Percentiles rank a stretch among this genome's conserved stretches.
These are phyloP conservation scores for Limnephilus auricula DNA, from an alignment of 2,888 invertebrate genomes.

Conservation along the genomic window DNA sequence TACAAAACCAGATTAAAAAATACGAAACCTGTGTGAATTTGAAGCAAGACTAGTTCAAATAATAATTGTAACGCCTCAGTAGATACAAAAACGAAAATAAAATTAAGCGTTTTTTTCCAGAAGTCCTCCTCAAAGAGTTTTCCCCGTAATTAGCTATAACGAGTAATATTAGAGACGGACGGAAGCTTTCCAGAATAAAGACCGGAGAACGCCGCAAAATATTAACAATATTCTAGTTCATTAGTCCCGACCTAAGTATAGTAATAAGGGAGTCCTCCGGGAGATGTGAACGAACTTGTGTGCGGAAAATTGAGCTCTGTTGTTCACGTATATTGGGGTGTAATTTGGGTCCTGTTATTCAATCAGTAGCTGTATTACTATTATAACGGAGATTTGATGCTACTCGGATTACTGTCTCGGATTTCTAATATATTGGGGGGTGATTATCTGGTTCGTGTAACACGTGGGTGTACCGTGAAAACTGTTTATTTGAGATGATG, in stretches of 20 bases:
- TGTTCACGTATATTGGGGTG: neutral
- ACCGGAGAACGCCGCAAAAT: constrained; percentile 22
- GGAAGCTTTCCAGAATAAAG: constrained; percentile 37
- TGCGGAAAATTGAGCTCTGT: constrained; percentile 37
- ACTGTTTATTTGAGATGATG: neutral
- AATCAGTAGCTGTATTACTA: constrained; percentile 36
- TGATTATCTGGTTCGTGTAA: neutral
- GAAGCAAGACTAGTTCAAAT: no score
- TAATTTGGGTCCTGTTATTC: constrained; percentile 18
- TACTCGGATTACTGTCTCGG: neutral
- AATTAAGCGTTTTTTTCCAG: neutral
- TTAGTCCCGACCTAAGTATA: constrained; percentile 37
- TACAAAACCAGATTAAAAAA: no score
- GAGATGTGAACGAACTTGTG: constrained; percentile 12
- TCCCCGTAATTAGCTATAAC: constrained; percentile 34
- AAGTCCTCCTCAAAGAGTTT: constrained; percentile 7
- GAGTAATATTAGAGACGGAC: constrained; percentile 29
- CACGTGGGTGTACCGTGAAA: neutral
- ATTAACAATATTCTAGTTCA: constrained; percentile 46
- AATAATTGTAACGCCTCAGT: neutral
- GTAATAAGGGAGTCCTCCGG: constrained; percentile 29
- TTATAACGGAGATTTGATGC: constrained; percentile 13
- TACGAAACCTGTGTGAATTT: no score
- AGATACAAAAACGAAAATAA: neutral
- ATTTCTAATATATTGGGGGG: neutral